Base-by-base conservation (phyloP, 2,888 invertebrate species). In the Heteropelma amictum region DNA sequence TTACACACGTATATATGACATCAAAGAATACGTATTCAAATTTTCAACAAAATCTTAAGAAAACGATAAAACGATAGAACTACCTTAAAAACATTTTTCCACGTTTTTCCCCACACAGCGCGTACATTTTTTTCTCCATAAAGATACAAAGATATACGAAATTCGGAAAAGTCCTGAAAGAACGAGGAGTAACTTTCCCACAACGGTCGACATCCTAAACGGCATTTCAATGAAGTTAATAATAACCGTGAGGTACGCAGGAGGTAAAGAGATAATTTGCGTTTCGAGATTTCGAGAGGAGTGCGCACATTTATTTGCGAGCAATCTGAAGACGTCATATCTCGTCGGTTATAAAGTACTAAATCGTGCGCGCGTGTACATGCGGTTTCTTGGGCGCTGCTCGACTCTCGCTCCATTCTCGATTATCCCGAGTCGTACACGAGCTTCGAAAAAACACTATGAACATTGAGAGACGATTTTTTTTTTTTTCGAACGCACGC, bases 401-500 rank as follows among this genome's bases (percentile, higher is more conserved):
- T 58, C 28, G 40, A 38, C 56, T 38, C 60, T 53, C 51, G 60
- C 49, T 60, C 63, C 51, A 60, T 72, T 61, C 68, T 71, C 47
- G 58, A 58, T 61, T 12, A 19, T 45, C 49, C 40, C 35, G 71
- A 58, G 58, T 14, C 30, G 19, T 49, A 54, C 42, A 56, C 63
- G 64, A 61, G 49, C 65, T 38, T 49, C 60, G 64, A 71, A 56
- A 72, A 26, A 49, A 33, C 61, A 56, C 40, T 64, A 64, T 56
- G 72, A 74, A 71, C 74, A 75, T 68, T 47, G 67, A 60, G n/a
- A n/a, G 56, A 60, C 23, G 69, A 70, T 51, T 73, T 71, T 58
- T 60, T 54, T 67, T 72, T 58, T 72, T 72, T 72, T 68, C 30
- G 75, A 72, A 61, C 67, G 71, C 70, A 65, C 49, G 64, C 67